These are phyloP conservation scores for Luperina testacea DNA, from an alignment of 2,888 invertebrate genomes.

Conservation along the genomic window DNA sequence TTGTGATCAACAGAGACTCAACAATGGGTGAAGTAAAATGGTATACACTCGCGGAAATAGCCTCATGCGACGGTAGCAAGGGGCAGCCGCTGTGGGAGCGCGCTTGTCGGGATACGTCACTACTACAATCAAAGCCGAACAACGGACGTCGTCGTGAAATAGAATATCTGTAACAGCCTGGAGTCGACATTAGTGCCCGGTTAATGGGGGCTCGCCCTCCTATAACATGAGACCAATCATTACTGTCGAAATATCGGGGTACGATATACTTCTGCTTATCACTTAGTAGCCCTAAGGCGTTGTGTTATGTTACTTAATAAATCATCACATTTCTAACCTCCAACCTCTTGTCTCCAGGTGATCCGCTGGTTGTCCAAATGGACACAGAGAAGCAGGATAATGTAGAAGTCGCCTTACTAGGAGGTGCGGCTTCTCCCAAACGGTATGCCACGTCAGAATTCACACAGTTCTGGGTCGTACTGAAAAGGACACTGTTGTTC, in stretches of 20 bases:
- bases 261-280: neutral
- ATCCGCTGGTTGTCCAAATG: conserved; percentile 90
- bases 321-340: conserved; percentile 4
- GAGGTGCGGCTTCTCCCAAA: conserved; percentile 91
- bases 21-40: no score
- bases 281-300: neutral
- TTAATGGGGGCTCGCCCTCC: neutral
- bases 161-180: no score
- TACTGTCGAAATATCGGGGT: neutral
- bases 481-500: conserved; percentile 95
- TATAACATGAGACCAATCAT: neutral
- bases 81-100: no score
- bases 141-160: no score
- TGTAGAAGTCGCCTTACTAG: conserved; percentile 93
- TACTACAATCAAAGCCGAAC: no score
- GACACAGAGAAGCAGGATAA: conserved; percentile 92
- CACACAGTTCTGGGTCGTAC: conserved; percentile 96
- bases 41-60: no score
- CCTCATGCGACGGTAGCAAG: no score
- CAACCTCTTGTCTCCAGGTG: conserved; percentile 75
- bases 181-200: neutral
- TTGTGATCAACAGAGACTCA: no score
- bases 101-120: no score
- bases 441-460: conserved; percentile 96
- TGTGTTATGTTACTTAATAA: neutral